Conservation (phyloP, 2,113 vertebrate genomes). For the Sterna hirundo region DNA sequence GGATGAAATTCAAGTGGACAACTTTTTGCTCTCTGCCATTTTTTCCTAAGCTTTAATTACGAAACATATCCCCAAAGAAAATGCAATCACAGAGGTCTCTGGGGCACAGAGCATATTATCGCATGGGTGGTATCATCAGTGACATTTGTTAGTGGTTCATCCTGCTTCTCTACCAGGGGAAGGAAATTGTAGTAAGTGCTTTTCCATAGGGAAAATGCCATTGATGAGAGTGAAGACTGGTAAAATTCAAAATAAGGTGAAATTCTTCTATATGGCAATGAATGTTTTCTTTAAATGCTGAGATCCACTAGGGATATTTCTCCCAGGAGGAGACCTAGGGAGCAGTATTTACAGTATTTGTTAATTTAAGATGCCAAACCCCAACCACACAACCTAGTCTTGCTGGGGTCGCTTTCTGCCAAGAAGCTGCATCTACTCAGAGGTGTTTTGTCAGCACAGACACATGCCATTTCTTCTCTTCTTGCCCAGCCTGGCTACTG, state of each 20-base stretch:
- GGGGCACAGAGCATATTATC: background rate
- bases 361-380: background rate
- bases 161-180: background rate
- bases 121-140: rapidly evolving
- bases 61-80: background rate
- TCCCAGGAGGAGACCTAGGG: background rate
- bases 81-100: background rate
- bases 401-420: background rate
- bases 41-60: background rate
- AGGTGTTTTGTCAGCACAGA: background rate
- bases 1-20: background rate
- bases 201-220: background rate
- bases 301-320: background rate
- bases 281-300: background rate
- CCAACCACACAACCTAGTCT: background rate
- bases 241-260: background rate
- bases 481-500: background rate
- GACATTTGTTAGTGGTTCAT: background rate
- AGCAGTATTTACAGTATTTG: background rate
- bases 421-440: background rate
- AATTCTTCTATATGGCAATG: background rate
- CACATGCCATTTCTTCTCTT: background rate
- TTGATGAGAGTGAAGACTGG: background rate
- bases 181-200: background rate
- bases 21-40: background rate